phyloP scores from a whole-genome alignment of 2,797 vertebrate genomes.

The Peromyscus nudipes region DNA sequence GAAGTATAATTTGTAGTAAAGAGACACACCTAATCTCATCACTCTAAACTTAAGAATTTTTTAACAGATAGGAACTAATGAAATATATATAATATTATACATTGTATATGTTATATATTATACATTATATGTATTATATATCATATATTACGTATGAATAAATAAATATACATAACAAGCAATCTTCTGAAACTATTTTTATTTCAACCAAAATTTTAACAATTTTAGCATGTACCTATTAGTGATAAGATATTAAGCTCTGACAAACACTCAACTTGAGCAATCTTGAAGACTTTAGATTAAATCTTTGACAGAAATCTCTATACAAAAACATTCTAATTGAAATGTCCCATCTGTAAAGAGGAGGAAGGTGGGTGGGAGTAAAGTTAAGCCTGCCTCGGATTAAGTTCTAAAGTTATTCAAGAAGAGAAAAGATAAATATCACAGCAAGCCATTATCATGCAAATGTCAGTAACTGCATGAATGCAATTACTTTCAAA shows the following conservation, averaged over 20 bases:
- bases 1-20: not conserved
- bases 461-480: not conserved
- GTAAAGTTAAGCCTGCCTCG: not conserved
- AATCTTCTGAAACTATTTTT: not conserved
- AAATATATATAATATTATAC: not conserved
- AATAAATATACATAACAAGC: not conserved
- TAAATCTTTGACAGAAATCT: not conserved
- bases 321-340: not conserved
- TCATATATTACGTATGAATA: not conserved
- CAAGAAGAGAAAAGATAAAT: not conserved
- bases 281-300: not conserved
- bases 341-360: not conserved
- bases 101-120: not conserved
- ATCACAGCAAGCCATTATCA: not conserved
- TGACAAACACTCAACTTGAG: not conserved
- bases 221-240: not conserved
- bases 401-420: not conserved
- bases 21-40: not conserved
- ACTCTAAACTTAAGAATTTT: not conserved
- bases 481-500: not conserved
- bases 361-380: fast-evolving
- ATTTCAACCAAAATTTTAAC: conserved; percentile 30
- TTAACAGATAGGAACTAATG: not conserved
- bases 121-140: not conserved
- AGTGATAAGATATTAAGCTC: not conserved